Evolutionary conservation across 2,888 invertebrate genomes (phyloP).

Genomic region (Nasonovia ribisnigri): DNA sequence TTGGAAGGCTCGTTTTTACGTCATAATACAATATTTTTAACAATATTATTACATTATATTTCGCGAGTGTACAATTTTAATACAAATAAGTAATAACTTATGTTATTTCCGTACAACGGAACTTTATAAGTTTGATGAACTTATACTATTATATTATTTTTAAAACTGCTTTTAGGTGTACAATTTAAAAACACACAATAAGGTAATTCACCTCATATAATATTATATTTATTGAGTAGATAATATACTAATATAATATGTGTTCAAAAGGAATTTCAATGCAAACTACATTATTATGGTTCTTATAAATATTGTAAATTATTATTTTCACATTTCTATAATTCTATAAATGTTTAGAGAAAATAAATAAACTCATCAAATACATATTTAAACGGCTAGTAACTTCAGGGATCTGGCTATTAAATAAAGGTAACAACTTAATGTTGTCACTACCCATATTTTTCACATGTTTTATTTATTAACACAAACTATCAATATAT

Average conservation of each 20-base stretch:
- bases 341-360: background rate
- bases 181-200: too few relatives aligned
- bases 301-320: background rate
- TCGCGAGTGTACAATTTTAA: background rate
- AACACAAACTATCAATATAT: background rate
- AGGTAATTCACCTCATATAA: too few relatives aligned
- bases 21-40: too few relatives aligned
- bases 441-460: background rate
- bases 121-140: background rate
- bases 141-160: too few relatives aligned
- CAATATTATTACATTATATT: background rate
- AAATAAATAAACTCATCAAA: background rate
- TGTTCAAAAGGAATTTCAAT: background rate
- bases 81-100: background rate
- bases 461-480: background rate
- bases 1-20: background rate
- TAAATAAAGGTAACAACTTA: background rate
- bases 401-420: background rate
- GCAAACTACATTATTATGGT: background rate
- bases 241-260: background rate
- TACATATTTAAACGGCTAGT: background rate
- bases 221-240: background rate
- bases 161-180: too few relatives aligned
- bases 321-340: background rate
- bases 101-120: background rate